Base-by-base conservation (phyloP, 2,113 vertebrate species). In the Nestor notabilis region DNA sequence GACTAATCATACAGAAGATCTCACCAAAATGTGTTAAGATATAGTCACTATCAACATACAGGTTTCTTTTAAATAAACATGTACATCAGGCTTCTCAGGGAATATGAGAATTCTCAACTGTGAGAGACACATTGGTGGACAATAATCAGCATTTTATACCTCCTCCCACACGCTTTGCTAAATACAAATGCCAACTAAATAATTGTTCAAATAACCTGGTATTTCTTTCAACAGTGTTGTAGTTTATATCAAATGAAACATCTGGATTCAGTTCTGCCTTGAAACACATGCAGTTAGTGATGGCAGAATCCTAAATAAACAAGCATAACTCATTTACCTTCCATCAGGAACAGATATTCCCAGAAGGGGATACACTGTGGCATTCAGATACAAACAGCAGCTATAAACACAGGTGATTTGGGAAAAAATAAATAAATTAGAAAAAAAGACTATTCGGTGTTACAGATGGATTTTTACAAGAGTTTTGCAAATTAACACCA, bases 101-200 rank as follows among this genome's bases (percentile, higher is more conserved):
- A 72, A 19, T 43, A 87, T 79, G n/a, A 31, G 66, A 90, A 71
- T 50, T 79, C 61, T 47, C 60, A 58, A 74, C n/a, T 58, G 46
- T 33, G 53, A 79, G 41, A 29, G 58, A 28, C 39, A 27, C 11
- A 9, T 23, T 91, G 92, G 65, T 61, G 74, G 87, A 87, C 94
- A 92, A 83, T 18, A 81, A 95, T 64, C 18, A 72, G 35, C 60
- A 7, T 56, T 96, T 91, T 90, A 86, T 58, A 95, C 56, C 28
- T 83, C 63, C 41, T 29, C 70, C 27, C 6, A 11, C 56, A 50
- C 4, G 78, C 72, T 89, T 96, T 71, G 68, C 41, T 75, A 84
- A 81, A 95, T 83, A 95, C 83, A 97, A 96, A 65, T 80, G 86
- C 65, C 44, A 96, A 63, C 19, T 35, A 90, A 95, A 97, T n/a